Evolutionary conservation across 2,888 invertebrate genomes (phyloP), one percentile per base, ranked within the genome.

Genomic region (Apamea sordens): DNA sequence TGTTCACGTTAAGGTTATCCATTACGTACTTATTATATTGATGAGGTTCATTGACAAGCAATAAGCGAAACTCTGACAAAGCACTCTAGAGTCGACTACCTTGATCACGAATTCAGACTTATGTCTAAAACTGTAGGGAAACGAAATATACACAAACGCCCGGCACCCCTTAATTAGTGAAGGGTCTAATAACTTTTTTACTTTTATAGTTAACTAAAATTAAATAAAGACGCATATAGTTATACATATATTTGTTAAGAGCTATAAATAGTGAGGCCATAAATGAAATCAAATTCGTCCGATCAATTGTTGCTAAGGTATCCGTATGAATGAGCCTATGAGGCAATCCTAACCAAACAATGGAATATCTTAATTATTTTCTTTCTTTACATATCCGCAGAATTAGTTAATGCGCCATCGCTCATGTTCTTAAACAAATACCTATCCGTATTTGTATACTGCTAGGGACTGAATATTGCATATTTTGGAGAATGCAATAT

Each of bases 341-440:
- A 82, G 75, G 76, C 47, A 75, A 80, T 80, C 36, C 8, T 44
- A 82, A 47, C 36, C 44, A 82, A 80, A 76, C 76, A 80, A 80
- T 63, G 24, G 68, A 69, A 53, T 56, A 76, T 56, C 53, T 24
- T 61, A 41, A 28, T 61, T 28, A 65, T 64, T 64, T 63, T 65
- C 11, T 67, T 81, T 79, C 56, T 73, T 13, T 41, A 32, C 28
- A 47, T 56, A 63, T 28, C 18, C 28, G 36, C 36, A 68, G 61
- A 67, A 76, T 56, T 47, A 36, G 68, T 28, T 76, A 80, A 75
- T 36, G n/a, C 36, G 61, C 36, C 24, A 32, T 65, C 50, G 21
- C 21, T 47, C 41, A 32, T 41, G 50, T 65, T 41, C 36, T 47
- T 28, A 63, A 68, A 68, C 32, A 56, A 80, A 50, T 77, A 28